A percentile compares a stretch with the other conserved stretches of the same genome.
Evolutionary conservation across 2,797 vertebrate species (phyloP).

Genomic region (Ptychadena robeensis): DNA sequence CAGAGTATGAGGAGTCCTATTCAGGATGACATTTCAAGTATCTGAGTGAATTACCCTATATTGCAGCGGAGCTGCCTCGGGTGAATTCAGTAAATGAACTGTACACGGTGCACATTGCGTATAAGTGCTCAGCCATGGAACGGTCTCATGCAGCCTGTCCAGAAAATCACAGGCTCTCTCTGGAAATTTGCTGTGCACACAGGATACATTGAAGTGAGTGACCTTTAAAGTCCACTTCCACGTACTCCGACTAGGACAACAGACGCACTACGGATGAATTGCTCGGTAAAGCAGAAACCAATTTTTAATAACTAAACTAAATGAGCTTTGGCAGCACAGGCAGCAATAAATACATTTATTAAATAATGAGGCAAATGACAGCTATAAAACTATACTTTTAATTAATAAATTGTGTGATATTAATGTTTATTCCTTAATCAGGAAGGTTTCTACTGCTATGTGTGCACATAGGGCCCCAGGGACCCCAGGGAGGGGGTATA

Average conservation of each 20-base stretch:
- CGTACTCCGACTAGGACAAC: background rate
- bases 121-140: conserved; percentile 24
- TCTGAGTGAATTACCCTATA: conserved; percentile 48
- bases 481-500: too few species aligned
- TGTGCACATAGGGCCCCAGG: too few species aligned
- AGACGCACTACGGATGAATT: background rate
- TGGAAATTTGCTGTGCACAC: background rate
- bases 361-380: background rate
- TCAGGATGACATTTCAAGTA: conserved; percentile 55
- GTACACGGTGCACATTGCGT: conserved; percentile 19
- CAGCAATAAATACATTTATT: background rate
- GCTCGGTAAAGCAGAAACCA: background rate
- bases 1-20: conserved; percentile 30
- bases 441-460: too few species aligned
- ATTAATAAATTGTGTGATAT: too few species aligned
- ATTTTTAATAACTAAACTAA: background rate
- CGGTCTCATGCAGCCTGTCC: conserved; percentile 8
- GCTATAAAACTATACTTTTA: background rate
- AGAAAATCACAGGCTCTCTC: conserved; percentile 10
- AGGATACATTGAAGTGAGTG: background rate
- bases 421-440: too few species aligned
- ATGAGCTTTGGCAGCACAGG: background rate
- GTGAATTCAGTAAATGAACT: conserved; percentile 51
- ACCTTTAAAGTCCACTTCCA: conserved; percentile 21
- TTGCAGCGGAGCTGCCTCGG: conserved; percentile 23